A percentile compares a stretch with the other conserved stretches of the same genome.
These are phyloP conservation scores for Drosophila neocordata DNA, from an alignment of 1,140 invertebrate genomes.

Conservation along the genomic window DNA sequence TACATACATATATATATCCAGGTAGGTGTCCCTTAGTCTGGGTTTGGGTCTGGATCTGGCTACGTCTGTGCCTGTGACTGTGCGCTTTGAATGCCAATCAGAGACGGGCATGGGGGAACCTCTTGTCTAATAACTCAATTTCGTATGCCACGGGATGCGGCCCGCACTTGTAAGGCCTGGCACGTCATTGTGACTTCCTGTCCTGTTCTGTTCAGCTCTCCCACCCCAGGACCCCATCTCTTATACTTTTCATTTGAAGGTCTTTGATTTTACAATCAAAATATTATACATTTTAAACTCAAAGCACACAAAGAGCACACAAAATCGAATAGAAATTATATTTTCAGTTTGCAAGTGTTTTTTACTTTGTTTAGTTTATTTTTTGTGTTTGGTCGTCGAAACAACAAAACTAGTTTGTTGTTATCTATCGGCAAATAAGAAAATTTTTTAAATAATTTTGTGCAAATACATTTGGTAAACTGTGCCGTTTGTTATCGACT, in stretches of 20 bases:
- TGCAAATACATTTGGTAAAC: too few species aligned
- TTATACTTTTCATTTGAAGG: neutral
- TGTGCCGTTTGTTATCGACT: too few species aligned
- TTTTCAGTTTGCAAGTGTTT: neutral
- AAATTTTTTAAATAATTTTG: too few species aligned
- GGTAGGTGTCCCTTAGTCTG: conserved; percentile 22
- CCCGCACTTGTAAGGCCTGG: conserved; percentile 31
- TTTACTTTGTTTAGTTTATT: too few species aligned
- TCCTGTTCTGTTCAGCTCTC: neutral
- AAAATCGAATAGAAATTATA: neutral
- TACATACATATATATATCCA: neutral
- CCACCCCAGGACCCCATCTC: neutral
- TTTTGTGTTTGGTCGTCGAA: too few species aligned
- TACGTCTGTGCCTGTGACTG: neutral
- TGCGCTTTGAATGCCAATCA: conserved; percentile 9
- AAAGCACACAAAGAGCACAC: neutral
- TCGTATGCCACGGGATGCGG: conserved; percentile 23
- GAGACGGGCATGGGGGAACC: conserved; percentile 12
- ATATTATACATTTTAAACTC: neutral
- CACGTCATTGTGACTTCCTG: conserved; percentile 48
- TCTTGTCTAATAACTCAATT: conserved; percentile 71
- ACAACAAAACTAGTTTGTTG: too few species aligned
- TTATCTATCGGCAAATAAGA: too few species aligned
- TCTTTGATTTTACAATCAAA: conserved; percentile 13
- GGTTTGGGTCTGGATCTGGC: neutral